Evolutionary conservation across 2,113 vertebrate genomes (phyloP), one percentile per base, ranked within the genome.

Genomic region (Phalacrocorax carbo): DNA sequence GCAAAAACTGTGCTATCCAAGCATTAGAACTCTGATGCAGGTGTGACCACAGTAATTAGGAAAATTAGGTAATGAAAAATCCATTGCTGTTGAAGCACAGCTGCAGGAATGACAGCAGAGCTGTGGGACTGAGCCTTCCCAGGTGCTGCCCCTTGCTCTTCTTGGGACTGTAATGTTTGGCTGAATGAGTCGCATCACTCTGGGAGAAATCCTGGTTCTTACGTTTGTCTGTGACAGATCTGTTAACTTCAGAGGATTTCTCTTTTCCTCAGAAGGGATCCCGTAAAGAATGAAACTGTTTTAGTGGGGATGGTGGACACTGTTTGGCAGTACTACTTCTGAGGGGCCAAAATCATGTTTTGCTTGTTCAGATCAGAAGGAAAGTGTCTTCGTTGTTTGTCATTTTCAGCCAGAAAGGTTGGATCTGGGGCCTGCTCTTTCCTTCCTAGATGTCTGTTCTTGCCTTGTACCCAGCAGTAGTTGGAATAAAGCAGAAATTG

Each of bases 1-100:
- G 13, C 5, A n/a, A 7, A 27, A 61, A 0, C 21, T 7, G 0
- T 8, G 30, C 20, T 71, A 1, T 15, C 14, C 48, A 5, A 12
- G 68, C 7, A 0, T 25, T 61, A 7, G 71, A 54, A 7, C 38
- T 76, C 13, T 5, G 29, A 3, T 46, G 15, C 38, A 4, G 3
- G 21, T 15, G 5, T 12, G 27, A 30, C 2, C 16, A 1, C 13
- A 23, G 23, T 49, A 5, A 38, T 89, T n/a, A 30, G 57, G 76
- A 44, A 44, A n/a, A 40, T 34, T 0, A 13, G 7, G 4, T 32
- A 13, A 15, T 42, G 44, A 40, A n/a, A 38, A 76, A 27, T 44
- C 20, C 6, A 6, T 48, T 62, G 17, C 7, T 82, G 44, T 32
- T 23, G 17, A 60, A 72, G 40, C n/a, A 64, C 82, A 64, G 72